Evolutionary conservation across 2,113 vertebrate species (phyloP).

Genomic region (Gymnocephalus cernua): DNA sequence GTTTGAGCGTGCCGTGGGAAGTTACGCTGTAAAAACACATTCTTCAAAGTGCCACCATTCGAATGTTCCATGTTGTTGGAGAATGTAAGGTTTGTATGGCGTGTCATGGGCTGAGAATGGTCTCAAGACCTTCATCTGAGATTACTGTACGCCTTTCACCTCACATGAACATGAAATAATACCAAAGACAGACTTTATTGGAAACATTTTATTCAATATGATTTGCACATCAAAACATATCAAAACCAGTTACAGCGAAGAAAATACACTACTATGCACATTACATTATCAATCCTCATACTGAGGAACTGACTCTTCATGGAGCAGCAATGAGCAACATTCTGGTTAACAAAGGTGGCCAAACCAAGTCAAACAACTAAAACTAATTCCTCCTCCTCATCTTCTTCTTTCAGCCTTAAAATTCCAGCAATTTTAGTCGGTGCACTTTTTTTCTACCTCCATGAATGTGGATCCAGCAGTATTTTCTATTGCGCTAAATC

Average conservation of each 20-base stretch:
- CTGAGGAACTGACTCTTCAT: constrained; percentile 52
- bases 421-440: constrained; percentile 29
- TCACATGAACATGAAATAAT: constrained; percentile 8
- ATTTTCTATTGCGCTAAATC: constrained; percentile 46
- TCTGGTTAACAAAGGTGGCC: constrained; percentile 15
- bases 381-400: not conserved
- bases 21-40: too few species aligned
- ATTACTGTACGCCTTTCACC: not conserved
- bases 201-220: constrained; percentile 81
- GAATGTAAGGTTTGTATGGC: too few species aligned
- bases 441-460: constrained; percentile 33
- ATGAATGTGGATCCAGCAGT: constrained; percentile 50
- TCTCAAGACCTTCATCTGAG: not conserved
- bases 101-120: not conserved
- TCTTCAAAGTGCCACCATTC: too few species aligned
- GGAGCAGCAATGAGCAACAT: constrained; percentile 45
- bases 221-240: constrained; percentile 86
- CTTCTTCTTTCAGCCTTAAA: not conserved
- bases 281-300: constrained; percentile 51
- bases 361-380: not conserved
- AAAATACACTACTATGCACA: constrained; percentile 64
- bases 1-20: too few species aligned
- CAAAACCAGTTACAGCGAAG: constrained; percentile 79
- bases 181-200: constrained; percentile 20
- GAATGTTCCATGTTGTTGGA: too few species aligned